Evolutionary conservation across 2,797 vertebrate species (phyloP).

Genomic region (Philypnodon macrostomus): DNA sequence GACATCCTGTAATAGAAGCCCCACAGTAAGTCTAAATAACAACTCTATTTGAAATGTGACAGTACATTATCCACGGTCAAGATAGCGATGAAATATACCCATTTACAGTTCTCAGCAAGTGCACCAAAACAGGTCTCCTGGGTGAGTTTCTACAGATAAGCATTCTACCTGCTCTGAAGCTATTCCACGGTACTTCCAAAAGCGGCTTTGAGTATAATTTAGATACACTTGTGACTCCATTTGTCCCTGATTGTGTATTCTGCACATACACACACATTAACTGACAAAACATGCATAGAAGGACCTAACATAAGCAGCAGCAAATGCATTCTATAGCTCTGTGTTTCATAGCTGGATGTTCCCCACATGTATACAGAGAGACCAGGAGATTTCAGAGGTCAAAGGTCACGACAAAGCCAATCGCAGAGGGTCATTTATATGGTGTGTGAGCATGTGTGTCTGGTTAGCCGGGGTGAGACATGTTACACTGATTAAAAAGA

Average conservation of each 20-base stretch:
- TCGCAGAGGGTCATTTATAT: slow-evolving; percentile 32
- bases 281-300: slow-evolving; percentile 16
- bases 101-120: slow-evolving; percentile 21
- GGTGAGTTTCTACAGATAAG: slow-evolving; percentile 23
- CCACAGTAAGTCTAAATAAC: slow-evolving; percentile 17
- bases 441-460: slow-evolving; percentile 20
- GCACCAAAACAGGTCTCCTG: slow-evolving; percentile 26
- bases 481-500: slow-evolving; percentile 50
- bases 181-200: slow-evolving; percentile 9
- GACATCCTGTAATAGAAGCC: slow-evolving; percentile 1
- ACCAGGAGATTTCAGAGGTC: slow-evolving; percentile 18
- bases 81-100: slow-evolving; percentile 36
- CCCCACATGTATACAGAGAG: not conserved
- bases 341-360: slow-evolving; percentile 14
- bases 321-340: slow-evolving; percentile 40
- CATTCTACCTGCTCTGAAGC: slow-evolving; percentile 11
- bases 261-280: not conserved
- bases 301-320: slow-evolving; percentile 16
- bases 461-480: slow-evolving; percentile 28
- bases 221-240: not conserved
- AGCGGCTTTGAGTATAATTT: not conserved
- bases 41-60: slow-evolving; percentile 29
- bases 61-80: slow-evolving; percentile 16
- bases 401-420: slow-evolving; percentile 47
- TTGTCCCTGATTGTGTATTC: not conserved